Evolutionary conservation across 2,888 invertebrate genomes (phyloP).

Genomic region (Lordiphosa andalusiaca): DNA sequence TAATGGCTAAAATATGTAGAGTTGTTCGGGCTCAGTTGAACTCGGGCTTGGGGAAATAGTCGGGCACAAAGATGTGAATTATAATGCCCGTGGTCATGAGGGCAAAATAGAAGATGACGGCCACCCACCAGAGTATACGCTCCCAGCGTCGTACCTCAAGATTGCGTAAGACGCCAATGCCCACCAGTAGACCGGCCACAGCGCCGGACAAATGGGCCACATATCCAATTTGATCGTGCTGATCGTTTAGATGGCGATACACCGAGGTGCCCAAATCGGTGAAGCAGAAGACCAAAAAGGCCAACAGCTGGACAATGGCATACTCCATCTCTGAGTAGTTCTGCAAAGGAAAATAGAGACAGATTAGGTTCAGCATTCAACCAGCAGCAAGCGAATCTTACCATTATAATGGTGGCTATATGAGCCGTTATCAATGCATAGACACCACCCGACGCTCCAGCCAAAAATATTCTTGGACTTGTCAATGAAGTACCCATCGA

Average conservation of each 20-base stretch:
- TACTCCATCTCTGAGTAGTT: conserved; percentile 99
- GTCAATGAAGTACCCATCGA: conserved; percentile 90
- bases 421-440: conserved; percentile 97
- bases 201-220: conserved; percentile 97
- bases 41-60: conserved; percentile 81
- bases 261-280: conserved; percentile 95
- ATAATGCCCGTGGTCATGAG: conserved; percentile 88
- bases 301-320: conserved; percentile 90
- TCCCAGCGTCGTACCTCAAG: conserved; percentile 90
- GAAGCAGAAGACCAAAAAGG: conserved; percentile 89
- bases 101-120: conserved; percentile 85
- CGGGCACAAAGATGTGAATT: conserved; percentile 86
- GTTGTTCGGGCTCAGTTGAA: conserved; percentile 48
- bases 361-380: background rate
- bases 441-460: conserved; percentile 97
- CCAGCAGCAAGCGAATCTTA: conserved; percentile 28
- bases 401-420: conserved; percentile 93
- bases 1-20: conserved; percentile 30
- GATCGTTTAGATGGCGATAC: conserved; percentile 89
- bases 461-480: conserved; percentile 89
- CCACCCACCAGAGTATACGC: conserved; percentile 89
- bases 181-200: conserved; percentile 90
- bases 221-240: conserved; percentile 92
- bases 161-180: conserved; percentile 91
- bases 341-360: conserved; percentile 81